A percentile compares a stretch with the other conserved stretches of the same genome.
Evolutionary conservation across 2,888 invertebrate genomes (phyloP).

Genomic region (Aleiodes testaceus): DNA sequence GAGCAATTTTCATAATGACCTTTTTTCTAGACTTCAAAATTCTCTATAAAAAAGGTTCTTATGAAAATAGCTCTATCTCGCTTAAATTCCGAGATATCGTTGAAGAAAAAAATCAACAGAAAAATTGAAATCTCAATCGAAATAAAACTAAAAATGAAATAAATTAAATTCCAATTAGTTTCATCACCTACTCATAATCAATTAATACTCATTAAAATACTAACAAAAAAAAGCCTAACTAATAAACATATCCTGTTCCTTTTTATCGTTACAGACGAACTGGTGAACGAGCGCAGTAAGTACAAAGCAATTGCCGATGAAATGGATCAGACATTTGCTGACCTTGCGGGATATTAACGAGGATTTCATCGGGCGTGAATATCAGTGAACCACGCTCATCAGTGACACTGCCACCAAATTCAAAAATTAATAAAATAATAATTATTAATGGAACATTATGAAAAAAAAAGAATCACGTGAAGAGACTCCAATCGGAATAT

Average conservation of each 20-base stretch:
- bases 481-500: not conserved
- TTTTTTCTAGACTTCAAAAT: no score
- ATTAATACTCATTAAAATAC: constrained; percentile 47
- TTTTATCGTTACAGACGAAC: constrained; percentile 82
- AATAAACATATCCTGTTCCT: constrained; percentile 57
- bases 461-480: not conserved
- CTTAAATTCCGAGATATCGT: no score
- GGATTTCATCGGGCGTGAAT: constrained; percentile 71
- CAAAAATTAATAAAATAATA: constrained; percentile 23
- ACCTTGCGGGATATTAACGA: constrained; percentile 89
- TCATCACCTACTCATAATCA: constrained; percentile 7
- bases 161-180: not conserved
- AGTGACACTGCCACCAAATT: constrained; percentile 55
- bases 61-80: no score
- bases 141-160: no score
- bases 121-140: no score
- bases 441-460: no score
- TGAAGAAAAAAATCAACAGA: no score
- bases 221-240: constrained; percentile 55
- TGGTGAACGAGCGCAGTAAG: constrained; percentile 93
- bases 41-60: no score
- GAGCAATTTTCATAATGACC: no score
- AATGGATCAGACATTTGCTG: constrained; percentile 97
- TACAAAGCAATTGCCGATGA: constrained; percentile 99
- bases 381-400: constrained; percentile 45